Evolutionary conservation across 1,140 invertebrate species (phyloP).

Genomic region (Delia radicum): DNA sequence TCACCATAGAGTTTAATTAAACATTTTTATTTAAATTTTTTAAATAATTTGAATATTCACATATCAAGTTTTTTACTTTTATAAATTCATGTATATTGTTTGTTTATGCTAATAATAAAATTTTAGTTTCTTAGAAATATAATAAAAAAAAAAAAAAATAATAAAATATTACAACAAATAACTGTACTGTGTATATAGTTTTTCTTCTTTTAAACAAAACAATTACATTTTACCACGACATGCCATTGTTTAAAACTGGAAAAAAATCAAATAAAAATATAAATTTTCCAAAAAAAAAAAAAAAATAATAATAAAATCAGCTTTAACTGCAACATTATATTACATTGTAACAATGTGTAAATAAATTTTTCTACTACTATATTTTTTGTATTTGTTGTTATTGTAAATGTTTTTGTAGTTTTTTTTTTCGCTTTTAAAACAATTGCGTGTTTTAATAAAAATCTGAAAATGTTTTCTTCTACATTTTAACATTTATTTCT

Average conservation of each 20-base stretch:
- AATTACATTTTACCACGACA: slow-evolving; percentile 11
- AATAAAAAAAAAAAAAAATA: neutral
- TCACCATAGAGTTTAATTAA: no score
- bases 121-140: neutral
- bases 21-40: no score
- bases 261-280: neutral
- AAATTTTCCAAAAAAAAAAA: neutral
- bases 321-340: slow-evolving; percentile 2
- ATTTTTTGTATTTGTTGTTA: neutral
- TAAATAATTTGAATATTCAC: no score
- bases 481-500: neutral
- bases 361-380: neutral
- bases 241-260: neutral
- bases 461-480: neutral
- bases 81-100: no score
- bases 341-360: neutral
- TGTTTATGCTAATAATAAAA: neutral
- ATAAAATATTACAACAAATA: neutral
- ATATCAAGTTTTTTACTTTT: no score
- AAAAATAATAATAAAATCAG: neutral
- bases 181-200: neutral
- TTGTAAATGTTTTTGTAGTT: slow-evolving; percentile 13
- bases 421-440: neutral
- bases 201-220: neutral
- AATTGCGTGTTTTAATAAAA: slow-evolving; percentile 13